Conservation (phyloP, 2,113 vertebrate species). For the Mola mola region DNA sequence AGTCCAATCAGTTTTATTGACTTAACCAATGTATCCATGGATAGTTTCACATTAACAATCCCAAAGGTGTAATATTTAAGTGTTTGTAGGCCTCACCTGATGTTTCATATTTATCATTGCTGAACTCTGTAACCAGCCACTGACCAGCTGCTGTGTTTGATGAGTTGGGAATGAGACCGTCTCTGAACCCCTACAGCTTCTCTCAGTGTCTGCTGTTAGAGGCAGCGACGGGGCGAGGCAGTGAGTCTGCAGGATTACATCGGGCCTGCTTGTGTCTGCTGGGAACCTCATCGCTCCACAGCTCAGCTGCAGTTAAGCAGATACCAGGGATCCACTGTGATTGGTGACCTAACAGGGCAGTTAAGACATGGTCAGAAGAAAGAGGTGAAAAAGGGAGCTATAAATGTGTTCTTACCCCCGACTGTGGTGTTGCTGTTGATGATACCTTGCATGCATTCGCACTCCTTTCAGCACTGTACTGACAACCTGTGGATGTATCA, state of each 20-base stretch:
- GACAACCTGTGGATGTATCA: too few species aligned
- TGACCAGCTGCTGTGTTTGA: background rate
- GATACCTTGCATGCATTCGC: background rate
- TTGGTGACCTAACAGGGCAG: constrained; percentile 18
- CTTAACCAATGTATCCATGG: too few species aligned
- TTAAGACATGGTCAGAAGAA: constrained; percentile 11
- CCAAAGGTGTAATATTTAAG: too few species aligned
- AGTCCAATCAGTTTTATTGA: too few species aligned
- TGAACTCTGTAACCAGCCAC: constrained; percentile 34
- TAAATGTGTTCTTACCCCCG: constrained; percentile 1
- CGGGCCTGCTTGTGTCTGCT: constrained; percentile 9
- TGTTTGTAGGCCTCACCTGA: too few species aligned
- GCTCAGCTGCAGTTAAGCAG: constrained; percentile 35
- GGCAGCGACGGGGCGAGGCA: constrained; percentile 34
- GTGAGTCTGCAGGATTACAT: constrained; percentile 40
- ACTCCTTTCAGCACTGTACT: background rate
- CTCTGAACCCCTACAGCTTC: constrained; percentile 63
- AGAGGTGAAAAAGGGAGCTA: constrained; percentile 10
- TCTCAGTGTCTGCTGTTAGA: constrained; percentile 44
- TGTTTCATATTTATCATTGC: too few species aligned
- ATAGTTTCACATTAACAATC: too few species aligned
- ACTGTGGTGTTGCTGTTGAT: background rate
- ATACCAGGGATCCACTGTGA: constrained; percentile 34
- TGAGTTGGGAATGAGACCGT: too few species aligned
- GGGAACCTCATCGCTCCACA: constrained; percentile 40